These are phyloP conservation scores for Aromia moschata DNA, from an alignment of 2,888 invertebrate genomes.

Conservation along the genomic window DNA sequence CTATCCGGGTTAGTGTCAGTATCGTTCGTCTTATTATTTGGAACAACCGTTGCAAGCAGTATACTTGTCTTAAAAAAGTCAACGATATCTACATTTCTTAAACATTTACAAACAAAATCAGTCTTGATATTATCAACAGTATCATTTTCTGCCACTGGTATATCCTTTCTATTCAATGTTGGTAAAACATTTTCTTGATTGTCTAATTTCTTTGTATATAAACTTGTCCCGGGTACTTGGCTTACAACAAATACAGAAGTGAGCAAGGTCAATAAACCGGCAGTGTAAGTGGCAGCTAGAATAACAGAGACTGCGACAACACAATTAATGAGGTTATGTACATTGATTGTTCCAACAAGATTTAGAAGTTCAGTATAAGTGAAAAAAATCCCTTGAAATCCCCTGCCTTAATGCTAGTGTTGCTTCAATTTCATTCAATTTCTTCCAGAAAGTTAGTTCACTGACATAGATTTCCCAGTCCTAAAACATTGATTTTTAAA, in stretches of 20 bases:
- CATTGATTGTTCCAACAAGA: conserved; percentile 64
- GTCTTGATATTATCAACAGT: conserved; percentile 27
- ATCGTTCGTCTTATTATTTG: conserved; percentile 21
- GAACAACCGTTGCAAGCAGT: conserved; percentile 52
- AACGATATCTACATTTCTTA: conserved; percentile 47
- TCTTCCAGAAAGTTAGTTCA: conserved; percentile 77
- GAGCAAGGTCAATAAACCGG: conserved; percentile 68
- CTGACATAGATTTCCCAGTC: conserved; percentile 89
- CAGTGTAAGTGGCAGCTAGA: conserved; percentile 70
- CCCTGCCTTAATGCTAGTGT: conserved; percentile 80
- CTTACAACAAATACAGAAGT: conserved; percentile 68
- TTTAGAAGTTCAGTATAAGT: conserved; percentile 82
- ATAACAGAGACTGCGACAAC: conserved; percentile 67
- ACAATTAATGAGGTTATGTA: conserved; percentile 64
- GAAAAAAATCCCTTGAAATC: conserved; percentile 77
- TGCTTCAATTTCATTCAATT: conserved; percentile 75
- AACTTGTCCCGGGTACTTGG: conserved; percentile 64
- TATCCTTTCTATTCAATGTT: background rate
- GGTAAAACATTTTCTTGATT: conserved; percentile 17
- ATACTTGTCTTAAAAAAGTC: conserved; percentile 59
- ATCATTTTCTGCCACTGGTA: conserved; percentile 8
- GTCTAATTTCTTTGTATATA: conserved; percentile 46
- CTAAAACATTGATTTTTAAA: conserved; percentile 60
- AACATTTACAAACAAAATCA: conserved; percentile 30
- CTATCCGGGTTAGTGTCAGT: conserved; percentile 24